These are phyloP conservation scores for Pseudachorutes palmiensis DNA, from an alignment of 1,140 invertebrate genomes.

Conservation along the genomic window DNA sequence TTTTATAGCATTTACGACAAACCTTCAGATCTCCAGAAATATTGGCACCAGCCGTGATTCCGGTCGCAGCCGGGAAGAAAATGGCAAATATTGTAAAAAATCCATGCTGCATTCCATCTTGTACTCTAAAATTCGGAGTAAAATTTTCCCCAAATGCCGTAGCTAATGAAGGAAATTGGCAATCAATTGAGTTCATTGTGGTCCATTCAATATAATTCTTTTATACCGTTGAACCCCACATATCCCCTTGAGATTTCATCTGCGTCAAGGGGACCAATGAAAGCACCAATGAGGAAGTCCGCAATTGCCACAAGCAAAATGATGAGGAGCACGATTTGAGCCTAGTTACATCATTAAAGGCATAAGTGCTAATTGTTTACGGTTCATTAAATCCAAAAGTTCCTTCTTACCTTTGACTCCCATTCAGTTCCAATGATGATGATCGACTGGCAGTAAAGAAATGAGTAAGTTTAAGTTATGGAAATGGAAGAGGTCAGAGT, in stretches of 20 bases:
- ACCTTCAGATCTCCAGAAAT: conserved; percentile 89
- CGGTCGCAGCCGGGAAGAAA: conserved; percentile 38
- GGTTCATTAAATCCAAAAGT: too few relatives aligned
- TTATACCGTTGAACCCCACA: conserved; percentile 49
- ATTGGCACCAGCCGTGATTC: conserved; percentile 53
- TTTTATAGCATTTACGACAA: conserved; percentile 32
- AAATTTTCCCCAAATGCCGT: conserved; percentile 46
- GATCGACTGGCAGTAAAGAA: conserved; percentile 38
- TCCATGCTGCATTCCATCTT: conserved; percentile 38
- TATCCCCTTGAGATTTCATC: conserved; percentile 48
- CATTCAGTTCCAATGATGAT: conserved; percentile 46
- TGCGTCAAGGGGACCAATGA: conserved; percentile 49
- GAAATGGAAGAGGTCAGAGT: too few relatives aligned
- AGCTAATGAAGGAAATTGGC: conserved; percentile 26
- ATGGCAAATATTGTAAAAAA: conserved; percentile 57
- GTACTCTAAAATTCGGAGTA: conserved; percentile 42
- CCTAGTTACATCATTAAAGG: too few relatives aligned
- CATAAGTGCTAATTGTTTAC: too few relatives aligned
- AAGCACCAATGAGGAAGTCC: conserved; percentile 51
- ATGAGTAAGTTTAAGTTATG: neutral
- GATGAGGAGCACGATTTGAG: conserved; percentile 52
- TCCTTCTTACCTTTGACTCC: conserved; percentile 42
- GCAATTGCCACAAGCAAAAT: conserved; percentile 52
- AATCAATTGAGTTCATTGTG: too few relatives aligned
- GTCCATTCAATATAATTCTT: neutral